phyloP scores from a whole-genome alignment of 1,140 invertebrate species.

The Drosophila hydei region DNA sequence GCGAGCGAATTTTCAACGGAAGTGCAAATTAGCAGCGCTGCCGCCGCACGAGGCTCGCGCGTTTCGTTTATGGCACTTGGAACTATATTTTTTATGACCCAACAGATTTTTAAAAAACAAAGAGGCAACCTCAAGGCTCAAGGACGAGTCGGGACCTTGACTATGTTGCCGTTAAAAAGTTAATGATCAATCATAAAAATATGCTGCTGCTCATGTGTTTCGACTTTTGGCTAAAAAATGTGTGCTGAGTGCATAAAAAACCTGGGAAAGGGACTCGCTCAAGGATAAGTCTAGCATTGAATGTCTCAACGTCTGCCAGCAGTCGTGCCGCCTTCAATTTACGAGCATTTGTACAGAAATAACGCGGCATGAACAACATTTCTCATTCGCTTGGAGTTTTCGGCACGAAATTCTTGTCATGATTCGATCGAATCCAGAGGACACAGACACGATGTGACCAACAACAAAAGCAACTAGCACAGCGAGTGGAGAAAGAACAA shows the following conservation, averaged over 20 bases:
- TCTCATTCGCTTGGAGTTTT: conserved; percentile 72
- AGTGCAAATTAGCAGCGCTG: conserved; percentile 73
- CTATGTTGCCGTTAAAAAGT: conserved; percentile 55
- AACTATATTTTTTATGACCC: conserved; percentile 65
- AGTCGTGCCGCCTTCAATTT: conserved; percentile 78
- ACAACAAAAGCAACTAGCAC: conserved; percentile 2
- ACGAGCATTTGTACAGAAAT: conserved; percentile 71
- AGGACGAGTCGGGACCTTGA: conserved; percentile 54
- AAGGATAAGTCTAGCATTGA: conserved; percentile 70
- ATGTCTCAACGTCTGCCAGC: conserved; percentile 30
- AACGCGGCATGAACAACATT: conserved; percentile 75
- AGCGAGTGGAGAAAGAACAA: not conserved
- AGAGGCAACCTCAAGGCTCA: conserved; percentile 1
- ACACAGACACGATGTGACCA: conserved; percentile 64
- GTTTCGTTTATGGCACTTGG: conserved; percentile 71
- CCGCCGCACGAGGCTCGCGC: conserved; percentile 46
- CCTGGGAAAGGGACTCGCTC: conserved; percentile 43
- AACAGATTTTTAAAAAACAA: conserved; percentile 50
- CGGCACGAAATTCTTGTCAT: conserved; percentile 82
- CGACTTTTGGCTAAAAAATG: conserved; percentile 26
- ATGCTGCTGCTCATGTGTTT: conserved; percentile 59
- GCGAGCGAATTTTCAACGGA: conserved; percentile 71
- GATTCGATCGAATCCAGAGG: conserved; percentile 74
- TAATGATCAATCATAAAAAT: conserved; percentile 61
- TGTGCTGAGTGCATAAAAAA: conserved; percentile 46